Base-by-base conservation (phyloP, 2,888 invertebrate genomes). In the Byasa hedistus region DNA sequence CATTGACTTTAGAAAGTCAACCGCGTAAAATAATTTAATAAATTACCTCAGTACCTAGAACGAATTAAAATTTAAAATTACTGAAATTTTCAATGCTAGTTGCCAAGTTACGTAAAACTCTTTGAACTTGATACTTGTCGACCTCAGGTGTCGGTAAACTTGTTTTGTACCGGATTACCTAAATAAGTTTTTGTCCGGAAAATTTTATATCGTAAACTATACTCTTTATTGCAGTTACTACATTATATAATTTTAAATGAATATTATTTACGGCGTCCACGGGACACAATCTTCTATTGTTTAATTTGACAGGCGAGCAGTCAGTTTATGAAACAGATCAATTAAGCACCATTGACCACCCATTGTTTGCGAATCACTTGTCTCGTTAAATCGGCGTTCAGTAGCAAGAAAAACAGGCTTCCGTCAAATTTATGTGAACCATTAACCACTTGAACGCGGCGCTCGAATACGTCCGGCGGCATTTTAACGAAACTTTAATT, bases 401-500 rank as follows among this genome's bases (percentile, higher is more conserved):
- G 71, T 70, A 71, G 73, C 73, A 72, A 71, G 70, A 77, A 79
- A 83, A 86, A 82, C 83, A 75, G 76, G 78, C 73, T 76, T 75
- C 76, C 71, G 74, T 84, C 81, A 83, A 84, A 86, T 85, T 87
- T 86, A 87, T 86, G 80, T 79, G 75, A 76, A 77, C 78, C 84
- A 85, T 87, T 85, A 86, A 81, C 74, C 75, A 79, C 79, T 78
- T 80, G 79, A 80, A 77, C 76, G 79, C 80, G 57, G 64, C 68
- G 70, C 69, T 71, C 69, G 72, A 73, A 76, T 76, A 78, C 76
- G 75, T 76, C 61, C 73, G 69, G 66, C 68, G 81, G 85, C 74
- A 87, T 89, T 86, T 89, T 85, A 86, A 86, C 79, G 87, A 85
- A 87, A 87, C 80, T 82, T 85, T 84, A 83, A 85, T 82, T 84